A percentile compares a stretch with the other conserved stretches of the same genome.
phyloP scores from a whole-genome alignment of 2,797 vertebrate genomes.

The Megaceryle alcyon region DNA sequence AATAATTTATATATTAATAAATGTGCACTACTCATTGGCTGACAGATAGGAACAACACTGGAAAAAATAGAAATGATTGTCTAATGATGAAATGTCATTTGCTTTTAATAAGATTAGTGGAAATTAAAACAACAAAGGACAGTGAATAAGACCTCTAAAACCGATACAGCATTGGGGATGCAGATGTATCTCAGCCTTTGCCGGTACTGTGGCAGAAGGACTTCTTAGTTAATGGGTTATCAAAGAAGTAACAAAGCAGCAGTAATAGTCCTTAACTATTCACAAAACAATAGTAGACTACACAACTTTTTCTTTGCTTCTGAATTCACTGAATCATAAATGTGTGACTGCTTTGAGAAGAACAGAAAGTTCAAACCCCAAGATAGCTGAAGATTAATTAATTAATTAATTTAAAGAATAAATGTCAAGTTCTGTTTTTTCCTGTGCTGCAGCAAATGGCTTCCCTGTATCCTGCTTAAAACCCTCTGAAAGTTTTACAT shows the following conservation, averaged over 20 bases:
- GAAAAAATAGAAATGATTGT: background rate
- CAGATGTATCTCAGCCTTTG: conserved; percentile 10
- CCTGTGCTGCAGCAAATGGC: background rate
- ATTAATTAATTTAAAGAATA: background rate
- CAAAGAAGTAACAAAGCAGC: conserved; percentile 1
- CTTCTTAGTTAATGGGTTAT: conserved; percentile 8
- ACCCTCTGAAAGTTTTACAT: background rate
- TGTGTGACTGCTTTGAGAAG: background rate
- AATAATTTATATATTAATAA: conserved; percentile 39
- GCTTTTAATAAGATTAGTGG: conserved; percentile 19
- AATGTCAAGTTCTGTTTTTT: background rate
- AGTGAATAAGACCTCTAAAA: conserved; percentile 9
- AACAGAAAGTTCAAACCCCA: background rate
- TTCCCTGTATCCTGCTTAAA: background rate
- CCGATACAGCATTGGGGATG: background rate
- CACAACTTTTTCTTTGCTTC: background rate
- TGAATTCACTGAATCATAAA: background rate
- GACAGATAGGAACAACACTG: background rate
- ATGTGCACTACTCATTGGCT: background rate
- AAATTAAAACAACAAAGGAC: conserved; percentile 4
- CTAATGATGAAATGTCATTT: conserved; percentile 8
- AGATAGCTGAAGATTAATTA: background rate
- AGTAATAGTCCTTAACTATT: background rate
- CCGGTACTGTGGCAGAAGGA: background rate
- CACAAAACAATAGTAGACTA: background rate